Evolutionary conservation across 2,888 invertebrate species (phyloP).

Genomic region (Abscondita cerata): DNA sequence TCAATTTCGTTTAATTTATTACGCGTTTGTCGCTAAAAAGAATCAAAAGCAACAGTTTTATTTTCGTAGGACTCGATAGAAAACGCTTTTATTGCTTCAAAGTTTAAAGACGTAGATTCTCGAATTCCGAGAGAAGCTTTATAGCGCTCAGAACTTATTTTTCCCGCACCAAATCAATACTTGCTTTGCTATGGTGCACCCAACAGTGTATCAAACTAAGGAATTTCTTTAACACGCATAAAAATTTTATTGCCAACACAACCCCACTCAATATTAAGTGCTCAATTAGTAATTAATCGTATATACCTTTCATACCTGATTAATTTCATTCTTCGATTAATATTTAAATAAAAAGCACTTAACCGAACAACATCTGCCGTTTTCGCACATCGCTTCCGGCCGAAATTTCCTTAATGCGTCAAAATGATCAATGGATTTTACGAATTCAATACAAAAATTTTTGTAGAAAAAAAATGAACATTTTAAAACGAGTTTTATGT

Average conservation of each 20-base stretch:
- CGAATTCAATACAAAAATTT: conserved; percentile 13
- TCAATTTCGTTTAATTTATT: conserved; percentile 16
- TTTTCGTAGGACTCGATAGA: conserved; percentile 24
- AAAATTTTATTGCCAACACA: not conserved
- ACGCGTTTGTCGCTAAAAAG: conserved; percentile 8
- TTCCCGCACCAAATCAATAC: conserved; percentile 58
- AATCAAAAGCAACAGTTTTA: conserved; percentile 27
- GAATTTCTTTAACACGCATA: not conserved
- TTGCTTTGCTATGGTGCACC: conserved; percentile 38
- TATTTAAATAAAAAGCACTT: not conserved
- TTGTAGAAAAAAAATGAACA: conserved; percentile 32
- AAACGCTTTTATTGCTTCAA: conserved; percentile 35
- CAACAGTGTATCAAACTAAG: conserved; percentile 23
- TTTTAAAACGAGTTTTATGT: conserved; percentile 41
- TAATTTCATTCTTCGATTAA: too few species aligned
- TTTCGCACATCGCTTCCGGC: not conserved
- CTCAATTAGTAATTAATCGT: not conserved
- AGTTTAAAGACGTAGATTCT: conserved; percentile 37
- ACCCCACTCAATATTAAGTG: too few species aligned
- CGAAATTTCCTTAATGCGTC: not conserved
- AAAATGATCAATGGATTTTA: conserved; percentile 9
- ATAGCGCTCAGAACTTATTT: conserved; percentile 59
- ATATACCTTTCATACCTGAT: too few species aligned
- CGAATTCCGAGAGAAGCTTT: conserved; percentile 50
- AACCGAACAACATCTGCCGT: conserved; percentile 9